phyloP scores from a whole-genome alignment of 2,888 invertebrate species.

The Pandemis corylana region DNA sequence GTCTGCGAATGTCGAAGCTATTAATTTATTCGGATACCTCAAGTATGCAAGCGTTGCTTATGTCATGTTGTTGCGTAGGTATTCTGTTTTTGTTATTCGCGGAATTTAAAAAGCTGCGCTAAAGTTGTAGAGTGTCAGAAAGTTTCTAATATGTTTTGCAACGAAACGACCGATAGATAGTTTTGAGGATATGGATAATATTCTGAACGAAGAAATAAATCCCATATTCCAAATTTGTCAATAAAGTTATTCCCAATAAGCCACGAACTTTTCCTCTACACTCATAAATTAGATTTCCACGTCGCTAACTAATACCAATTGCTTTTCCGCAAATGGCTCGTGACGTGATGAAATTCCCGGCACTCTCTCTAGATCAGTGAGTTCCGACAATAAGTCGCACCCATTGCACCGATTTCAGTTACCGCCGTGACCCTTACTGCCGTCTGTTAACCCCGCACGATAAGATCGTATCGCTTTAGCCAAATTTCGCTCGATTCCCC shows the following conservation, averaged over 20 bases:
- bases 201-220: neutral
- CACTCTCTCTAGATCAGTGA: conserved; percentile 1
- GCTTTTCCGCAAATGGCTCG: conserved; percentile 19
- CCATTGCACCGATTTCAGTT: conserved; percentile 37
- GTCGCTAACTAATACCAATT: conserved; percentile 24
- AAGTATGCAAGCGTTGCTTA: conserved; percentile 35
- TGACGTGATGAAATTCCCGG: conserved; percentile 6
- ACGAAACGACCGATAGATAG: too few species aligned
- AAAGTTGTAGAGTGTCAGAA: neutral
- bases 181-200: too few species aligned
- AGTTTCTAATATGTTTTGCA: neutral
- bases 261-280: conserved; percentile 10
- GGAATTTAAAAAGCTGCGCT: neutral
- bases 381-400: conserved; percentile 33
- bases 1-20: conserved; percentile 10
- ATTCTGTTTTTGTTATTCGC: neutral
- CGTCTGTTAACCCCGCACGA: conserved; percentile 47
- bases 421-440: conserved; percentile 43
- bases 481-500: conserved; percentile 63
- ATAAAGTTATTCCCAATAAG: conserved; percentile 6
- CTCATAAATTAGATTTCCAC: conserved; percentile 18
- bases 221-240: neutral
- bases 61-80: conserved; percentile 31
- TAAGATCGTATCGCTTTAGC: conserved; percentile 70
- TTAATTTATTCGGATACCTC: conserved; percentile 14